These are phyloP conservation scores for Chymomyza caudatula DNA, from an alignment of 2,888 invertebrate genomes.

Conservation along the genomic window DNA sequence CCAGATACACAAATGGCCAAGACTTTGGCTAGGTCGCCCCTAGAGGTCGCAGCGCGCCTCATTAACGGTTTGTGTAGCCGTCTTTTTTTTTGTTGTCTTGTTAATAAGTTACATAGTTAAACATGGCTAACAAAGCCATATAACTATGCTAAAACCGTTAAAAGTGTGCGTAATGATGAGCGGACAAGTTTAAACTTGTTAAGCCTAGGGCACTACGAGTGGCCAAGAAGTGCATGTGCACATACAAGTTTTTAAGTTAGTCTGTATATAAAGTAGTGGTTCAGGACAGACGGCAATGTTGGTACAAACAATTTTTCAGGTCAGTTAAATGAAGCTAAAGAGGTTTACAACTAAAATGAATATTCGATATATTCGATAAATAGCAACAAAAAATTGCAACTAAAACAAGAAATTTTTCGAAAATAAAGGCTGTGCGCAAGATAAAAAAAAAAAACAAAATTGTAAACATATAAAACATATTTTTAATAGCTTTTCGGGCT, in stretches of 20 bases:
- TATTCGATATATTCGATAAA: not conserved
- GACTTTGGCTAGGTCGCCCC: not conserved
- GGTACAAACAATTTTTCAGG: conserved; percentile 66
- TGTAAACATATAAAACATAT: not conserved
- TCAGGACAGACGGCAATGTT: conserved; percentile 41
- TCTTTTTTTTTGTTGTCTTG: conserved; percentile 24
- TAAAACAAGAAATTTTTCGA: conserved; percentile 37
- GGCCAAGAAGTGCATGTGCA: conserved; percentile 18
- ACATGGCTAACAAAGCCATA: not conserved
- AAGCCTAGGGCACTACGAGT: not conserved
- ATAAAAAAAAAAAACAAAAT: conserved; percentile 33
- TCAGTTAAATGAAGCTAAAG: conserved; percentile 15
- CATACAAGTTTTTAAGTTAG: not conserved
- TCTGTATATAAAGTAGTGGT: not conserved
- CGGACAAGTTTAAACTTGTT: not conserved
- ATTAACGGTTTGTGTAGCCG: conserved; percentile 14
- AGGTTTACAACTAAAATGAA: conserved; percentile 19
- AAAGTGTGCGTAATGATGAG: conserved; percentile 17
- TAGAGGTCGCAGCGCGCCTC: conserved; percentile 12
- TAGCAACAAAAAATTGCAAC: conserved; percentile 10
- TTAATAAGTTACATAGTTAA: conserved; percentile 21
- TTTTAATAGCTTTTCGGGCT: conserved; percentile 20
- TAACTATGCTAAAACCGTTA: conserved; percentile 29
- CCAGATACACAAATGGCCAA: not conserved
- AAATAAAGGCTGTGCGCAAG: conserved; percentile 65